phyloP scores from a whole-genome alignment of 2,888 invertebrate species.

The Cryptocephalus primarius region DNA sequence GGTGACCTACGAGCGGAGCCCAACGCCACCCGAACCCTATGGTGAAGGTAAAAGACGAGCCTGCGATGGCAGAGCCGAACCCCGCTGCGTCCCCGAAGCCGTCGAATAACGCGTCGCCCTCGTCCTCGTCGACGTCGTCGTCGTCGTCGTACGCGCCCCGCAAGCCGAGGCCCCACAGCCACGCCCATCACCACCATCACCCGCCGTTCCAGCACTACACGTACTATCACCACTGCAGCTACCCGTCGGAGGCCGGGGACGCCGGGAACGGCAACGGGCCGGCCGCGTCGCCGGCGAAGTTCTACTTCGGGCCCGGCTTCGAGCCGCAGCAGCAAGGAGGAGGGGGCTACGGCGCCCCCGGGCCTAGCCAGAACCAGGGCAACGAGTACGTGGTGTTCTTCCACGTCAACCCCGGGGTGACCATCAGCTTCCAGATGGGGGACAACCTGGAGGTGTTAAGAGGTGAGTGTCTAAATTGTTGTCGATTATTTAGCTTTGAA shows the following conservation, averaged over 20 bases:
- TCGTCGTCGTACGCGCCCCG: slow-evolving; percentile 8
- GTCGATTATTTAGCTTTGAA: not conserved
- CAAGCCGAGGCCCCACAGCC: slow-evolving; percentile 17
- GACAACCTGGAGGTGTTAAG: slow-evolving; percentile 64
- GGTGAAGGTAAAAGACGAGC: slow-evolving; percentile 39
- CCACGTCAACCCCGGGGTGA: slow-evolving; percentile 68
- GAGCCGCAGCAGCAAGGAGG: slow-evolving; percentile 38
- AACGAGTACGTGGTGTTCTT: slow-evolving; percentile 58
- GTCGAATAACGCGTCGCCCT: too few species aligned
- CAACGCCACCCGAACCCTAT: slow-evolving; percentile 17
- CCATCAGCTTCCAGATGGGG: slow-evolving; percentile 63
- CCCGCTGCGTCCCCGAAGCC: too few species aligned
- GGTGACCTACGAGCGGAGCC: slow-evolving; percentile 3
- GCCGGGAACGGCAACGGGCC: slow-evolving; percentile 29
- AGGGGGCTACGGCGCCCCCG: slow-evolving; percentile 19
- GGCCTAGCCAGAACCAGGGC: slow-evolving; percentile 25
- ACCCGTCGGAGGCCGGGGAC: slow-evolving; percentile 43
- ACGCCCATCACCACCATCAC: slow-evolving; percentile 42
- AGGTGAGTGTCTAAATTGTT: slow-evolving; percentile 49
- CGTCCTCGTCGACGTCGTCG: not conserved
- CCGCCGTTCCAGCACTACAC: slow-evolving; percentile 36
- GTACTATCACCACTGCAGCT: slow-evolving; percentile 37
- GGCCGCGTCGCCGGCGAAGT: slow-evolving; percentile 41
- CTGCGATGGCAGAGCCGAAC: slow-evolving; percentile 29
- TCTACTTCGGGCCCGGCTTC: slow-evolving; percentile 50